These are phyloP conservation scores for Chloroclystis v-ata DNA, from an alignment of 2,888 invertebrate species.

Conservation along the genomic window DNA sequence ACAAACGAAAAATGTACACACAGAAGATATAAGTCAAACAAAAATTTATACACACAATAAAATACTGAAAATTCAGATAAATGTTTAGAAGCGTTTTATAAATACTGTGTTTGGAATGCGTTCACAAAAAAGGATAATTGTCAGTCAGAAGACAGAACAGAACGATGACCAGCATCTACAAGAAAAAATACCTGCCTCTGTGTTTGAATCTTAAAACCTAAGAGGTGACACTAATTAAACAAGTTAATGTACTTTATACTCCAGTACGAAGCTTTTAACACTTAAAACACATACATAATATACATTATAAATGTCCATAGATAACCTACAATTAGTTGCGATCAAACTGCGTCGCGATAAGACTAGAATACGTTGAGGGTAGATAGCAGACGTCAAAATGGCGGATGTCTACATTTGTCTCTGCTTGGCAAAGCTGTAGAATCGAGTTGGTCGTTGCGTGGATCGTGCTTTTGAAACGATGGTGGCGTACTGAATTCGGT, in stretches of 20 bases:
- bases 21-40: too few species aligned
- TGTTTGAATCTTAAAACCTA: conserved; percentile 46
- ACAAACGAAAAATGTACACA: not conserved
- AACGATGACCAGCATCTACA: conserved; percentile 63
- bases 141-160: conserved; percentile 57
- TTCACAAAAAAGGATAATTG: conserved; percentile 48
- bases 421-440: conserved; percentile 63
- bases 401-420: conserved; percentile 58
- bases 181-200: conserved; percentile 42
- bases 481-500: conserved; percentile 45
- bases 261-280: conserved; percentile 64
- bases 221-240: conserved; percentile 55
- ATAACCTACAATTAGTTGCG: conserved; percentile 69
- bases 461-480: conserved; percentile 37
- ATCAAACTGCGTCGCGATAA: conserved; percentile 67
- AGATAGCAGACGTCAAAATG: conserved; percentile 70
- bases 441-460: conserved; percentile 46
- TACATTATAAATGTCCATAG: conserved; percentile 63
- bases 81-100: conserved; percentile 30
- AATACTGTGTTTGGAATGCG: conserved; percentile 66
- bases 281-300: conserved; percentile 64
- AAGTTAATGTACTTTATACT: conserved; percentile 66
- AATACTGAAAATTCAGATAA: conserved; percentile 40
- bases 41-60: too few species aligned
- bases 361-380: conserved; percentile 79